Conservation (phyloP, 2,797 vertebrate species). For the Chloroceryle amazona region DNA sequence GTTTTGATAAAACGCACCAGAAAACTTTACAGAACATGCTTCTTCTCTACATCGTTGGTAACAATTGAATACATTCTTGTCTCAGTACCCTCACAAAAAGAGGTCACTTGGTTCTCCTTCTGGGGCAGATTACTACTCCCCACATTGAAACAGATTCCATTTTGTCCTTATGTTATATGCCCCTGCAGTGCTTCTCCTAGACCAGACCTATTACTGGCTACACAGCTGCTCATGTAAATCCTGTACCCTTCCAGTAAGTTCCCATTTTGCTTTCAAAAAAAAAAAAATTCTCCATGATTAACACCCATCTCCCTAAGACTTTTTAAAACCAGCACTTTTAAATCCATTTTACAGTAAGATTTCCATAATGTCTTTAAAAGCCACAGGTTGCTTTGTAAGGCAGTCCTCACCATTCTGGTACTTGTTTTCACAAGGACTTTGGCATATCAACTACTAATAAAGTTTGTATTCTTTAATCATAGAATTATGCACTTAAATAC, state of each 20-base stretch:
- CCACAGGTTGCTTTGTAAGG: neutral
- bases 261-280: neutral
- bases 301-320: neutral
- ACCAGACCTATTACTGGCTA: neutral
- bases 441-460: slow-evolving; percentile 26
- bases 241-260: neutral
- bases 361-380: slow-evolving; percentile 14
- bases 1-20: neutral
- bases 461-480: slow-evolving; percentile 4
- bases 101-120: neutral
- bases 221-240: neutral
- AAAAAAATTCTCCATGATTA: neutral
- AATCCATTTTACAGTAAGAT: slow-evolving; percentile 4
- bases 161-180: neutral
- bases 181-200: neutral
- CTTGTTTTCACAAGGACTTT: neutral
- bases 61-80: neutral
- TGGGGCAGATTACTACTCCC: neutral
- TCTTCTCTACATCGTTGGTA: neutral
- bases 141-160: neutral
- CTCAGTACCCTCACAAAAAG: neutral
- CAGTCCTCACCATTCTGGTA: neutral
- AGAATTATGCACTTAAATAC: slow-evolving; percentile 4
- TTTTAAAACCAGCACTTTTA: neutral
- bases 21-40: neutral